Conservation (phyloP, 2,113 vertebrate genomes). For the Elephas maximus region DNA sequence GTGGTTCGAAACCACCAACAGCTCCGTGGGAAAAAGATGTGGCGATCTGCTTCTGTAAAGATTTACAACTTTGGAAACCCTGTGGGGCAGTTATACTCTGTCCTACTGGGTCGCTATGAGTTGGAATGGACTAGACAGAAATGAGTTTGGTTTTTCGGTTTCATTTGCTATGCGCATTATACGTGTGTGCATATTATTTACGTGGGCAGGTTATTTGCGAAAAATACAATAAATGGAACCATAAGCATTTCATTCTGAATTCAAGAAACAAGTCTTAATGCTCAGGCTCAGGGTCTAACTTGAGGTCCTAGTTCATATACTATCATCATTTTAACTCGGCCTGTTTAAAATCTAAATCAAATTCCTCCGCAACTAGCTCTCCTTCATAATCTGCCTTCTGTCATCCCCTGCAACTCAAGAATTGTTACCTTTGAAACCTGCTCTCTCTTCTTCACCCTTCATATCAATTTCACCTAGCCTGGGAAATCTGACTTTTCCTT, state of each 20-base stretch:
- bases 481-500: slow-evolving; percentile 4
- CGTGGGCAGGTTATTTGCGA: too few species aligned
- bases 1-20: too few species aligned
- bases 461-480: neutral
- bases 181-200: too few species aligned
- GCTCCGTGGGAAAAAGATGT: too few species aligned
- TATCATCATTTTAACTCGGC: neutral
- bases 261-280: slow-evolving; percentile 2
- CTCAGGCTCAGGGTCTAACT: neutral
- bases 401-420: neutral
- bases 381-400: neutral
- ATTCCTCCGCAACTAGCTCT: neutral
- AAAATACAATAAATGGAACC: neutral
- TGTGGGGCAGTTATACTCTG: too few species aligned
- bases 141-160: too few species aligned
- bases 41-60: too few species aligned
- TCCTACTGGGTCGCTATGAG: too few species aligned
- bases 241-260: slow-evolving; percentile 43
- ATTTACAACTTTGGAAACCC: too few species aligned
- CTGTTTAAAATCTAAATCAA: slow-evolving; percentile 5
- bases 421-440: neutral
- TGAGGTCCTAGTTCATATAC: neutral
- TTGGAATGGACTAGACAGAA: too few species aligned
- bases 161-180: too few species aligned
- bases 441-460: neutral